Percentiles rank a stretch among this genome's conserved stretches.
Conservation (phyloP, 2,113 vertebrate genomes). For the Acrocephalus kingi region DNA sequence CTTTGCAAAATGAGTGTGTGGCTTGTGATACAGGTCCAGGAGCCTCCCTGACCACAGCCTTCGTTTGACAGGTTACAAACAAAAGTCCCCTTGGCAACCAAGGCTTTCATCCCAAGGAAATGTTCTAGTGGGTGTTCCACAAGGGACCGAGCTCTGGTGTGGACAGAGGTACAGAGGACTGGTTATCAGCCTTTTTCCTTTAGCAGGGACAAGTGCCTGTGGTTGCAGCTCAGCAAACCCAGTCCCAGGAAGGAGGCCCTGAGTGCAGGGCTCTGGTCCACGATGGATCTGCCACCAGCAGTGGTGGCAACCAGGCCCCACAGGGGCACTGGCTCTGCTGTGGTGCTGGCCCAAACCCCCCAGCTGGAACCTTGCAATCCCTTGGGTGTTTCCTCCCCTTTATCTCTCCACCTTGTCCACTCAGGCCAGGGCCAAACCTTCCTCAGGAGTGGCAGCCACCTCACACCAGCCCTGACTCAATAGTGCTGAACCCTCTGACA, state of each 20-base stretch:
- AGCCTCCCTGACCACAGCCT: neutral
- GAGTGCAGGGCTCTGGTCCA: neutral
- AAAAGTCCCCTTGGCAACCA: fast-evolving
- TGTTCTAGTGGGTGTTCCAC: fast-evolving
- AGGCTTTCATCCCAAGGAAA: neutral
- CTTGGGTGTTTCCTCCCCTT: neutral
- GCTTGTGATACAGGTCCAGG: neutral
- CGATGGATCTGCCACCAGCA: fast-evolving
- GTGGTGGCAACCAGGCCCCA: neutral
- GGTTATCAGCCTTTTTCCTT: too few species aligned
- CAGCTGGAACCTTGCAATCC: neutral
- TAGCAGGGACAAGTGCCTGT: neutral
- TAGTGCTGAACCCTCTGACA: neutral
- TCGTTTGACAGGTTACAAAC: neutral
- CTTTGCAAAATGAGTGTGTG: fast-evolving
- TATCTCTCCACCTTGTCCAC: fast-evolving
- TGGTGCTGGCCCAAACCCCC: neutral
- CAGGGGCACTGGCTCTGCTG: fast-evolving
- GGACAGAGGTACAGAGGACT: fast-evolving
- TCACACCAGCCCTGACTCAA: neutral
- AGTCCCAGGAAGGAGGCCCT: fast-evolving
- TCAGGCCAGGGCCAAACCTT: neutral
- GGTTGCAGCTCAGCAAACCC: neutral
- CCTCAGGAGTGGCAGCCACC: neutral
- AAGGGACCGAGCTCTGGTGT: fast-evolving